A percentile compares a stretch with the other conserved stretches of the same genome.
These are phyloP conservation scores for Anseranas semipalmata DNA, from an alignment of 2,113 vertebrate species.

Conservation along the genomic window DNA sequence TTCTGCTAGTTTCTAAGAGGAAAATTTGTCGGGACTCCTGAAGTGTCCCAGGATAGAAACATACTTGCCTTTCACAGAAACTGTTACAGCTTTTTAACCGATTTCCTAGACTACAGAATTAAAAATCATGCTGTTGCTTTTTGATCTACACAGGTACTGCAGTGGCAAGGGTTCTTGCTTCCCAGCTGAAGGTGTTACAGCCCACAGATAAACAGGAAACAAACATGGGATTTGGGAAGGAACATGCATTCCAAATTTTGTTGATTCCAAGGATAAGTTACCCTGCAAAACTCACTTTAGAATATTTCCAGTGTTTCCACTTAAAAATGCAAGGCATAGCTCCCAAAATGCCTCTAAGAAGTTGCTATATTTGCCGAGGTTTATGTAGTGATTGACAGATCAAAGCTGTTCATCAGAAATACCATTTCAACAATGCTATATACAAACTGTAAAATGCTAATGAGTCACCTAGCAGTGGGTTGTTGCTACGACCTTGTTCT, in stretches of 20 bases:
- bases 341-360: not conserved
- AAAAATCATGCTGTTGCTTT: not conserved
- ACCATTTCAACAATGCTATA: not conserved
- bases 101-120: not conserved
- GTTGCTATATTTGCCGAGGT: not conserved
- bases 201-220: not conserved
- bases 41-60: not conserved
- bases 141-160: not conserved
- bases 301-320: not conserved
- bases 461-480: not conserved
- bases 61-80: not conserved
- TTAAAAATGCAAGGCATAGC: not conserved
- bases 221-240: not conserved
- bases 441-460: not conserved
- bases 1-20: not conserved
- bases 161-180: not conserved
- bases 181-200: accelerated
- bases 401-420: not conserved
- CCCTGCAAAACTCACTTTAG: not conserved
- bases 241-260: not conserved
- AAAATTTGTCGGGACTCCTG: accelerated
- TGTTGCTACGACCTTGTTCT: not conserved
- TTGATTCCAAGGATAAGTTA: not conserved
- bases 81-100: not conserved
- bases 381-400: not conserved